Evolutionary conservation across 2,113 vertebrate species (phyloP).

Genomic region (Mus pahari): DNA sequence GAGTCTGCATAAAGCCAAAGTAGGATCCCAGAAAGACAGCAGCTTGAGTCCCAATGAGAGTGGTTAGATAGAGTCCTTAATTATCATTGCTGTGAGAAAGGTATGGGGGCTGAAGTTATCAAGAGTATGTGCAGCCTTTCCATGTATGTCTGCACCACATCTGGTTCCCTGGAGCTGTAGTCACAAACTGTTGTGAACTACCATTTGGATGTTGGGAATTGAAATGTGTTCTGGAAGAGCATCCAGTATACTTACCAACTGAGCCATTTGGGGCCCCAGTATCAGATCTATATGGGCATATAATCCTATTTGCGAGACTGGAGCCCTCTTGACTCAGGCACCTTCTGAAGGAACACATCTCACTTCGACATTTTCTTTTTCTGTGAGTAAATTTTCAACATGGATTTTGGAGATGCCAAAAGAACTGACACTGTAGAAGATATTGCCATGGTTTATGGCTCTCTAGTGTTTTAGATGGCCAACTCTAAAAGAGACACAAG

Average conservation of each 20-base stretch:
- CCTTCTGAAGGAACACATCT: not conserved
- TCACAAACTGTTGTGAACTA: not conserved
- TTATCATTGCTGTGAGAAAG: not conserved
- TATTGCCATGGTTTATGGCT: not conserved
- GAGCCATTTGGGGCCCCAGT: not conserved
- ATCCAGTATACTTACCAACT: not conserved
- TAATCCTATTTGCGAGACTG: not conserved
- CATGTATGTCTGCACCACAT: not conserved
- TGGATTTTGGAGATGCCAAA: not conserved
- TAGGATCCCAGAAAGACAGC: not conserved
- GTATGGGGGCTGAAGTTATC: not conserved
- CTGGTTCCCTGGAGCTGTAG: not conserved
- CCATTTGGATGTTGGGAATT: not conserved
- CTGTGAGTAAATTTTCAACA: not conserved
- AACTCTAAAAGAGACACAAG: not conserved
- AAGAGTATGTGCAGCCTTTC: not conserved
- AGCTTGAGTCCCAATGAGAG: not conserved
- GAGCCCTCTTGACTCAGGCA: not conserved
- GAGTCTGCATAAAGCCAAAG: not conserved
- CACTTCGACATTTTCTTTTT: not conserved
- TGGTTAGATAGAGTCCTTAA: not conserved
- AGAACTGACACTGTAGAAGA: not conserved
- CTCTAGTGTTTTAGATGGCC: not conserved
- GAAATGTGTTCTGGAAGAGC: not conserved
- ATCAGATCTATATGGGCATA: not conserved